Evolutionary conservation across 1,140 invertebrate genomes (phyloP), one percentile per base, ranked within the genome.

Genomic region (Brachystomella parvula): DNA sequence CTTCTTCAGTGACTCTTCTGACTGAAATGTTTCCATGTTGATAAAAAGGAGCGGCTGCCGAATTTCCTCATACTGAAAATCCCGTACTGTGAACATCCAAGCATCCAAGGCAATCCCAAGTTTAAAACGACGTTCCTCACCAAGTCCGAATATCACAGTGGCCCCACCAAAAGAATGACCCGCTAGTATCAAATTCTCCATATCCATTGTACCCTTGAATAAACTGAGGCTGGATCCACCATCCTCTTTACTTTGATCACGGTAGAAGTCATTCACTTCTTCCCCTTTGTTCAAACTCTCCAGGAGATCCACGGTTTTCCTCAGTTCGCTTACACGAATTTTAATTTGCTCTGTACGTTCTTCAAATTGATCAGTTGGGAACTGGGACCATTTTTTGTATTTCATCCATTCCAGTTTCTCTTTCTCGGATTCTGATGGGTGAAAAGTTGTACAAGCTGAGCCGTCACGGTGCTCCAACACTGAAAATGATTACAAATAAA

Each of bases 61-160:
- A 1, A 84, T 76, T 31, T 78, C 75, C 64, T 83, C 79, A 19
- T 6, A 6, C 19, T 39, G 6, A 19, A 39, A 39, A 19, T 80
- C 77, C 74, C 84, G 84, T 31, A 87, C 74, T 0, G 86, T 83
- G 73, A 83, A 85, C 83, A 87, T 84, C 86, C 86, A 88, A 1
- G 83, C 82, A 76, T 88, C 86, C 32, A 88, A 67, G 28, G 82
- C 77, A 2, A 87, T 75, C 12, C 83, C 83, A 39, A 78, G 75
- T 71, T 39, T 39, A 39, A 39, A 19, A 6, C 35, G 6, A 9
- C 6, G 35, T 19, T 39, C 35, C 84, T 84, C 71, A 65, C 70
- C 58, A 32, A 61, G 32, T 44, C 24, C 15, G 49, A 65, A 19
- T 19, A 33, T 3, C 6, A 64, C 24, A 28, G 33, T 39, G 35